phyloP scores from a whole-genome alignment of 2,113 vertebrate species.

The Acanthochromis polyacanthus region DNA sequence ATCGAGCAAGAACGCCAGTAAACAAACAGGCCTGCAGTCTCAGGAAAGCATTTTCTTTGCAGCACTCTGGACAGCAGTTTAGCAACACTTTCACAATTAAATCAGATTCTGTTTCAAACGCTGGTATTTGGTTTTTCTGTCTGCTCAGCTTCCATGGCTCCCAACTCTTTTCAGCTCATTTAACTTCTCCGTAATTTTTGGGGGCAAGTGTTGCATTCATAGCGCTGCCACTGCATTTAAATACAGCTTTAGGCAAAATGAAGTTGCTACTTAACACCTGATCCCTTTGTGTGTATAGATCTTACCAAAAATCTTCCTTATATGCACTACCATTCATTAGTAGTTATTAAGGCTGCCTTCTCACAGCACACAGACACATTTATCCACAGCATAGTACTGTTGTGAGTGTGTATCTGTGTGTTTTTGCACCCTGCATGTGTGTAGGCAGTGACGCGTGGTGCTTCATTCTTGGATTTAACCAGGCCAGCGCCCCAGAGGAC shows the following conservation, averaged over 20 bases:
- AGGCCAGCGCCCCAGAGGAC: slow-evolving; percentile 77
- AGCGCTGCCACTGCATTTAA: background rate
- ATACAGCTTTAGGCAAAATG: slow-evolving; percentile 2
- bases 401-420: slow-evolving; percentile 29
- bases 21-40: slow-evolving; percentile 12
- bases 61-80: slow-evolving; percentile 19
- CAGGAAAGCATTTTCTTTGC: background rate
- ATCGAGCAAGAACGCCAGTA: background rate
- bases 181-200: slow-evolving; percentile 4
- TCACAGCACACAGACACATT: background rate
- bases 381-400: background rate
- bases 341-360: background rate
- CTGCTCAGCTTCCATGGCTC: slow-evolving; percentile 16
- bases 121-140: slow-evolving; percentile 2
- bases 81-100: slow-evolving; percentile 35
- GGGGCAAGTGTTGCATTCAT: slow-evolving; percentile 8
- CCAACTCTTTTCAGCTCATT: slow-evolving; percentile 7
- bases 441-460: slow-evolving; percentile 34
- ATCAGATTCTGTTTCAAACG: slow-evolving; percentile 39
- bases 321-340: background rate
- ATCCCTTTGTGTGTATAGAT: background rate
- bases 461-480: slow-evolving; percentile 75
- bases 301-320: background rate
- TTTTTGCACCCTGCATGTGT: slow-evolving; percentile 45
- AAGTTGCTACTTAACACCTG: slow-evolving; percentile 2